Percentiles rank a stretch among this genome's conserved stretches.
These are phyloP conservation scores for Amblyjoppa proteus DNA, from an alignment of 2,888 invertebrate species.

Conservation along the genomic window DNA sequence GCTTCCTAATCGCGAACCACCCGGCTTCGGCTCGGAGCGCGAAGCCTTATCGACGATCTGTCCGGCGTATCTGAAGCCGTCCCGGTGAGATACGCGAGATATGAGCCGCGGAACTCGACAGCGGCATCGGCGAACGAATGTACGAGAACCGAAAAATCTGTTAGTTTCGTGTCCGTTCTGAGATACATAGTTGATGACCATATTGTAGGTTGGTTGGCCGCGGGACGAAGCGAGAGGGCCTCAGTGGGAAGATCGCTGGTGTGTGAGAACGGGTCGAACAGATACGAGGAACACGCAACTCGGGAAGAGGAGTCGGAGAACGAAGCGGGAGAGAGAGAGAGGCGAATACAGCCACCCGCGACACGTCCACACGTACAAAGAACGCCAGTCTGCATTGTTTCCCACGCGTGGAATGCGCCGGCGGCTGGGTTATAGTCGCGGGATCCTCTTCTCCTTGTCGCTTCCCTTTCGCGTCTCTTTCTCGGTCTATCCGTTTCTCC, in stretches of 20 bases:
- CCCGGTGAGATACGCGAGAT: constrained; percentile 8
- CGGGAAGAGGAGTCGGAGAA: constrained; percentile 14
- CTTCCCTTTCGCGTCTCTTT: constrained; percentile 54
- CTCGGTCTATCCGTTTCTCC: constrained; percentile 65
- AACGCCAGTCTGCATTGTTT: constrained; percentile 82
- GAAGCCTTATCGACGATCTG: constrained; percentile 47
- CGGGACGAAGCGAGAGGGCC: constrained; percentile 4
- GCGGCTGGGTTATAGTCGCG: constrained; percentile 73
- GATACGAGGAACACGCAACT: background rate
- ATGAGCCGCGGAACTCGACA: constrained; percentile 44
- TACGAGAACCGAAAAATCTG: constrained; percentile 54
- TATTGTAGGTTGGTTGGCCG: constrained; percentile 19
- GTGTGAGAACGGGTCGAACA: constrained; percentile 32
- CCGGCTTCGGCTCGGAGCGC: constrained; percentile 35
- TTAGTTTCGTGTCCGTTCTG: constrained; percentile 49
- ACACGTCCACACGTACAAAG: constrained; percentile 80
- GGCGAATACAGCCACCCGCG: constrained; percentile 74
- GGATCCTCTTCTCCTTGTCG: constrained; percentile 63
- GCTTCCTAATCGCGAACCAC: constrained; percentile 54
- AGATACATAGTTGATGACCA: constrained; percentile 16
- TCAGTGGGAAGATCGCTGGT: constrained; percentile 4
- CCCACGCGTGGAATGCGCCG: constrained; percentile 82
- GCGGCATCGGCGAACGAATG: constrained; percentile 42
- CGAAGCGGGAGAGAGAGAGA: constrained; percentile 52
- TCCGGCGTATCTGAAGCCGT: constrained; percentile 13